phyloP scores from a whole-genome alignment of 2,888 invertebrate genomes.

The Rotaria macrura region DNA sequence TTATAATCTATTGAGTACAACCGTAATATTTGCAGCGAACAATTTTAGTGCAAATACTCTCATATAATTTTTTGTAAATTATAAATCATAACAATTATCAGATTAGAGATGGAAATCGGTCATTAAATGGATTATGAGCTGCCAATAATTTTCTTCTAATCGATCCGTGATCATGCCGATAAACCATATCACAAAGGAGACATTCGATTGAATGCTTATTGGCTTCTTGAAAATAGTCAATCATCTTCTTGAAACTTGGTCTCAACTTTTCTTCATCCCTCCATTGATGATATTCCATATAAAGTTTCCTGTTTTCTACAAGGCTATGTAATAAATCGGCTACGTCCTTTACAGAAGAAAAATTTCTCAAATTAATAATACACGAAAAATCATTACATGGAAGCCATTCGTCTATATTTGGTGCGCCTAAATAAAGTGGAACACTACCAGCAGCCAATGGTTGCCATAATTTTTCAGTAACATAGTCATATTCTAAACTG shows the following conservation, averaged over 20 bases:
- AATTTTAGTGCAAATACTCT: too few species aligned
- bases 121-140: background rate
- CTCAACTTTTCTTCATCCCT: background rate
- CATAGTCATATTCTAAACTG: background rate
- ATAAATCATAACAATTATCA: background rate
- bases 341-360: background rate
- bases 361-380: conserved; percentile 1
- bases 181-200: background rate
- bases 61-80: background rate
- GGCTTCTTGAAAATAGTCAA: background rate
- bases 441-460: conserved; percentile 11
- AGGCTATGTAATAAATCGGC: background rate
- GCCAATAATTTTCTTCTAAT: background rate
- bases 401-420: background rate
- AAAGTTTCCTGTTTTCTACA: too few species aligned
- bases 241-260: background rate
- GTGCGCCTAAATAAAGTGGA: conserved; percentile 9
- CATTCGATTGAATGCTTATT: background rate
- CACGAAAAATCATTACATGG: background rate
- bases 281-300: background rate
- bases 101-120: background rate
- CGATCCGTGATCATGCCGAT: background rate
- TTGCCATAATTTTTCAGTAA: conserved; percentile 17
- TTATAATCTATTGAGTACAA: too few species aligned
- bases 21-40: too few species aligned